phyloP scores from a whole-genome alignment of 2,888 invertebrate genomes.

The Oscheius myriophilus region DNA sequence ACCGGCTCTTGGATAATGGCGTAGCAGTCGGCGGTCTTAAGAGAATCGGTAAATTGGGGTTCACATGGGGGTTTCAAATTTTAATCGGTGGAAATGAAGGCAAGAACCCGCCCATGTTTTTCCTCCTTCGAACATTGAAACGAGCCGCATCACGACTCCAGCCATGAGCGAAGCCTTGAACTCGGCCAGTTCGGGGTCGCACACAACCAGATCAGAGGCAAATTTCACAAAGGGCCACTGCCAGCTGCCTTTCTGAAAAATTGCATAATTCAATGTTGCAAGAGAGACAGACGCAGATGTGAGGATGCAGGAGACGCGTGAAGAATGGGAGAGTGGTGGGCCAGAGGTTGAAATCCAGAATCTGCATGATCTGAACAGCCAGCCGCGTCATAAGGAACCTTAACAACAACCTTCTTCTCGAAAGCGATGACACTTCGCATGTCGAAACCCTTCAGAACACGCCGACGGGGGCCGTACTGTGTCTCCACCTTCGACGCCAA shows the following conservation, averaged over 20 bases:
- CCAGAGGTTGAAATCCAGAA: slow-evolving; percentile 8
- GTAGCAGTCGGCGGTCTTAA: slow-evolving; percentile 20
- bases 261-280: not conserved
- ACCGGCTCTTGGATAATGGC: slow-evolving; percentile 19
- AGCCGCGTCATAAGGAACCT: not conserved
- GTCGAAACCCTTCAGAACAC: slow-evolving; percentile 3
- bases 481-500: slow-evolving; percentile 22
- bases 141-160: slow-evolving; percentile 17
- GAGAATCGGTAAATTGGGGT: not conserved
- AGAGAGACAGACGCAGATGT: slow-evolving; percentile 6
- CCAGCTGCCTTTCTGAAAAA: not conserved
- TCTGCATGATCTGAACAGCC: slow-evolving; percentile 9
- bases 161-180: slow-evolving; percentile 9
- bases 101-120: slow-evolving; percentile 3
- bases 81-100: no score
- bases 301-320: slow-evolving; percentile 13
- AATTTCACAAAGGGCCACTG: slow-evolving; percentile 18
- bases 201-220: slow-evolving; percentile 10
- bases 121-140: not conserved
- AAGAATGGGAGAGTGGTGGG: slow-evolving; percentile 21
- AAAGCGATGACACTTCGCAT: slow-evolving; percentile 4
- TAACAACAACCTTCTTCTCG: slow-evolving; percentile 10
- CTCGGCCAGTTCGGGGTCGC: slow-evolving; percentile 4
- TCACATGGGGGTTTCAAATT: no score
- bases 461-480: slow-evolving; percentile 1